Evolutionary conservation across 2,113 vertebrate species (phyloP).

Genomic region (Phocoena sinus): DNA sequence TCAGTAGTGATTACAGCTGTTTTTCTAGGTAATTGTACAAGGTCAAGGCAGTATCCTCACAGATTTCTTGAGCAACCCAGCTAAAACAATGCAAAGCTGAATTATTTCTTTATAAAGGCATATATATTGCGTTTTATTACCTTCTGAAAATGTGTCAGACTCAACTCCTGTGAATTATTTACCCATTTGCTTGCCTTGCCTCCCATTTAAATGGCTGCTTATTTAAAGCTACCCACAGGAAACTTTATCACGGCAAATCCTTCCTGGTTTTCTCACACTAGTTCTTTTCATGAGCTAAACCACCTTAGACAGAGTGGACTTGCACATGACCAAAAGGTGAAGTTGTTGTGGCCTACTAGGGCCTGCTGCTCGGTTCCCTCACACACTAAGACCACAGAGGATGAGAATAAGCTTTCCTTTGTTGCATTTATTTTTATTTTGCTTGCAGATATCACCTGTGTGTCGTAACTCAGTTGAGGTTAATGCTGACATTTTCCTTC

Average conservation of each 20-base stretch:
- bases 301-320: background rate
- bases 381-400: background rate
- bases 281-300: background rate
- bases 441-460: background rate
- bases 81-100: conserved; percentile 17
- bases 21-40: background rate
- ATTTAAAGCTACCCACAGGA: conserved; percentile 34
- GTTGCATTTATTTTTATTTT: background rate
- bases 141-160: conserved; percentile 25
- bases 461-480: background rate
- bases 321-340: background rate
- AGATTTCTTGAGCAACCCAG: background rate
- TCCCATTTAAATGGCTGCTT: conserved; percentile 14
- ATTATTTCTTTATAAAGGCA: conserved; percentile 42
- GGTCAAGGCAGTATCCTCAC: background rate
- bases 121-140: conserved; percentile 36
- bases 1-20: background rate
- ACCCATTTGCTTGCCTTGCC: conserved; percentile 18
- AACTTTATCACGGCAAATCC: background rate
- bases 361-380: background rate
- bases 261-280: background rate
- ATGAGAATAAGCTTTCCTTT: background rate
- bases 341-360: background rate
- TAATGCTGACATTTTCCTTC: conserved; percentile 24
- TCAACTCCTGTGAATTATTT: conserved; percentile 49